phyloP scores from a whole-genome alignment of 2,113 vertebrate species.

The Megaleporinus macrocephalus region DNA sequence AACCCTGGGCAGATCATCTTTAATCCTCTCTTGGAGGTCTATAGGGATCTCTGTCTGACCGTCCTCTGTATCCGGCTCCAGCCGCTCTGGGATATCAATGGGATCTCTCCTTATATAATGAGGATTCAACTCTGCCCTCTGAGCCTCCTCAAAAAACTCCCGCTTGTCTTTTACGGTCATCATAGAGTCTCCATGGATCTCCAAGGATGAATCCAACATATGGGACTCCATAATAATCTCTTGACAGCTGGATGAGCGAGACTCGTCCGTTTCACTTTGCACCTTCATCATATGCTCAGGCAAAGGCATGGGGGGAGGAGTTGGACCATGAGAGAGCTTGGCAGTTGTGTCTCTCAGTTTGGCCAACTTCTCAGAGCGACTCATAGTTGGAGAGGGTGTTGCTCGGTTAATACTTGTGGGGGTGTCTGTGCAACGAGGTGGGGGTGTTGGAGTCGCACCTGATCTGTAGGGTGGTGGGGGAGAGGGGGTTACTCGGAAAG shows the following conservation, averaged over 20 bases:
- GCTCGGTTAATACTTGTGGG: conserved; percentile 67
- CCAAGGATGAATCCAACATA: conserved; percentile 59
- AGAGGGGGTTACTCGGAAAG: conserved; percentile 72
- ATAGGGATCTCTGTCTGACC: conserved; percentile 59
- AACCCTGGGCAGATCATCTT: conserved; percentile 76
- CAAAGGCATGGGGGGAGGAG: conserved; percentile 60
- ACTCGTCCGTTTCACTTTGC: conserved; percentile 74
- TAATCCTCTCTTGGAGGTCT: conserved; percentile 60
- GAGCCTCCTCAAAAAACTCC: conserved; percentile 81
- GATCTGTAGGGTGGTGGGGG: conserved; percentile 74
- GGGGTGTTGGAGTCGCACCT: conserved; percentile 70
- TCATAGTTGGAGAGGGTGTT: conserved; percentile 80
- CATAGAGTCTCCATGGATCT: conserved; percentile 72
- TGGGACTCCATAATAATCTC: conserved; percentile 73
- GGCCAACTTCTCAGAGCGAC: conserved; percentile 83
- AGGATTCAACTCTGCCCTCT: conserved; percentile 75
- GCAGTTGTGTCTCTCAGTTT: conserved; percentile 83
- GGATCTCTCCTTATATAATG: conserved; percentile 75
- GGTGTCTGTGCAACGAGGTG: conserved; percentile 68
- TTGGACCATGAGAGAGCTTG: conserved; percentile 74
- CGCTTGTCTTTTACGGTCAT: conserved; percentile 78
- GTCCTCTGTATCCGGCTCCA: conserved; percentile 74
- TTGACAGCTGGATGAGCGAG: conserved; percentile 75
- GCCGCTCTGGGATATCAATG: conserved; percentile 74
- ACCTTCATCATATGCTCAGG: conserved; percentile 63